These are phyloP conservation scores for Drosophila suboccidentalis DNA, from an alignment of 2,888 invertebrate species.

Conservation along the genomic window DNA sequence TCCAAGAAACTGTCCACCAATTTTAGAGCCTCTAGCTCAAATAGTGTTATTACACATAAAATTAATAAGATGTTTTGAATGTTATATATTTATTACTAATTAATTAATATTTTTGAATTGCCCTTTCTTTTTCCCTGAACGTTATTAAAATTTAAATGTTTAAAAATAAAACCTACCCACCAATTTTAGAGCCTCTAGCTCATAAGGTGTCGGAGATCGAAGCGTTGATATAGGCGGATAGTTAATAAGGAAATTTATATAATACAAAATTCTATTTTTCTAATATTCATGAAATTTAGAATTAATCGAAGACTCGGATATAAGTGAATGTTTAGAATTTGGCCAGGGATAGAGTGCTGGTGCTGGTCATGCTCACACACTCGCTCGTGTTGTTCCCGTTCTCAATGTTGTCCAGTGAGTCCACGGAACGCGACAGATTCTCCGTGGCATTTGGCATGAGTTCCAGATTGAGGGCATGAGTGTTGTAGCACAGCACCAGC, in stretches of 20 bases:
- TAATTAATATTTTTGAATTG: no score
- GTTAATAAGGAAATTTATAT: not conserved
- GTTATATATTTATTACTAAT: no score
- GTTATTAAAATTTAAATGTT: not conserved
- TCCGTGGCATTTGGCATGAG: conserved; percentile 35
- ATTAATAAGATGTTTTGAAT: no score
- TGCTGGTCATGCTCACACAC: conserved; percentile 69
- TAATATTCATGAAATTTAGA: not conserved
- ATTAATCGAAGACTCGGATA: not conserved
- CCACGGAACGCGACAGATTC: conserved; percentile 53
- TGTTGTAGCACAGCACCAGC: conserved; percentile 80
- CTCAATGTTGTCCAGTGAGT: conserved; percentile 57
- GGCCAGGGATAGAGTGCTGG: conserved; percentile 54
- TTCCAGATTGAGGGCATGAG: conserved; percentile 68
- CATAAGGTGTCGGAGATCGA: not conserved
- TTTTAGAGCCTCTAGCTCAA: no score
- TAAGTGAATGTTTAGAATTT: conserved; percentile 10
- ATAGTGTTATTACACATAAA: no score
- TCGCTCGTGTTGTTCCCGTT: conserved; percentile 48
- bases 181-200: not conserved
- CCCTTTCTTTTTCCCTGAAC: no score
- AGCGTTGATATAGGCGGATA: no score
- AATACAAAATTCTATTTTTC: not conserved
- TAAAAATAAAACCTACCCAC: not conserved
- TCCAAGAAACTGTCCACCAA: no score